Evolutionary conservation across 92 coral and sea anemone species (phyloP).

Genomic region (Isaurus tuberculatus): DNA sequence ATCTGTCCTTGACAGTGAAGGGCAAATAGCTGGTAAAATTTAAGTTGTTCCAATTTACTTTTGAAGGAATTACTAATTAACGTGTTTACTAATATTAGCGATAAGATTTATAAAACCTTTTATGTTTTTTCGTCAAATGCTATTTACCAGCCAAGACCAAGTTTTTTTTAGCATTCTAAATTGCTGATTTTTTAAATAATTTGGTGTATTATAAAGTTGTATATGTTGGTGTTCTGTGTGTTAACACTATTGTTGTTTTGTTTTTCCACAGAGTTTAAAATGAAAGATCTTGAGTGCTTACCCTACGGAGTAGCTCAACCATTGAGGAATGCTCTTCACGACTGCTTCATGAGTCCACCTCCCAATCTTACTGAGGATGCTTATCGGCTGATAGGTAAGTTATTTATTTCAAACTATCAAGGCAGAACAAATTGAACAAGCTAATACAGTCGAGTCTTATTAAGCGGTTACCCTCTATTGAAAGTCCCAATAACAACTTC

Average conservation of each 20-base stretch:
- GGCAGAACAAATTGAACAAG: background rate
- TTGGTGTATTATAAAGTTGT: background rate
- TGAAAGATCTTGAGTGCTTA: slow-evolving; percentile 83
- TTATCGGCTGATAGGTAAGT: slow-evolving; percentile 85
- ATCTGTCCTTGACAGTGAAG: background rate
- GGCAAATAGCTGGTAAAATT: background rate
- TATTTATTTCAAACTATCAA: background rate
- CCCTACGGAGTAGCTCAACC: slow-evolving; percentile 94
- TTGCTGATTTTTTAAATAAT: background rate
- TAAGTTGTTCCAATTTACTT: background rate
- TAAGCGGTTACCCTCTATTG: too few species aligned
- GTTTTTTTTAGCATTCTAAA: background rate
- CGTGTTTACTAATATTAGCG: too few species aligned
- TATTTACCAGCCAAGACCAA: too few species aligned
- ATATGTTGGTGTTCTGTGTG: background rate
- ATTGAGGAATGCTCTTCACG: slow-evolving; percentile 89
- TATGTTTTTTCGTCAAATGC: too few species aligned
- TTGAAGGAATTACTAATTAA: too few species aligned
- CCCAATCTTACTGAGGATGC: slow-evolving; percentile 77
- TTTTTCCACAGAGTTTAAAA: slow-evolving; percentile 67
- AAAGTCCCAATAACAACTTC: too few species aligned
- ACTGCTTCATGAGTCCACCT: slow-evolving; percentile 82
- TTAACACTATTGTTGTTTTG: background rate
- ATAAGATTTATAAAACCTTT: too few species aligned
- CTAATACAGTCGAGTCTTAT: background rate